Evolutionary conservation across 1,140 invertebrate species (phyloP).

Genomic region (Bicyclus anynana): DNA sequence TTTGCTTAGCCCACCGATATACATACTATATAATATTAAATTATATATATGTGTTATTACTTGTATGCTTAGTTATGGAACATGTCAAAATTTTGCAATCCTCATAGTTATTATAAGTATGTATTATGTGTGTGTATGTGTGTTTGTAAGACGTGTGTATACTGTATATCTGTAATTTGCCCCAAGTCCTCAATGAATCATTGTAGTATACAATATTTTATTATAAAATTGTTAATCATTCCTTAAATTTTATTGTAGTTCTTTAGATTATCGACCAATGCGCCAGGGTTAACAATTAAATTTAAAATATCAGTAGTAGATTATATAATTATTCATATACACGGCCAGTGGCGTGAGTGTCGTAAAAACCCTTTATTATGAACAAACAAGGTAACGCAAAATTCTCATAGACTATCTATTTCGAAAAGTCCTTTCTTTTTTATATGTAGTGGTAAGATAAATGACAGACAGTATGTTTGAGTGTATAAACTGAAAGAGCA

Average conservation of each 20-base stretch:
- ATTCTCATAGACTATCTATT: too few relatives aligned
- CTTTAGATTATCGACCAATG: constrained; percentile 27
- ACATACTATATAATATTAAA: neutral
- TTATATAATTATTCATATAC: neutral
- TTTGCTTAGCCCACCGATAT: neutral
- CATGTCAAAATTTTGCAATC: too few relatives aligned
- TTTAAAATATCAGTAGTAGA: neutral
- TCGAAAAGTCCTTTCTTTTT: too few relatives aligned
- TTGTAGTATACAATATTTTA: neutral
- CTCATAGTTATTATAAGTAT: neutral
- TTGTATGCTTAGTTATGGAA: too few relatives aligned
- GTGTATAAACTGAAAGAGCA: too few relatives aligned
- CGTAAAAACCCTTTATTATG: too few relatives aligned
- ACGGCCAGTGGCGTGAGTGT: neutral
- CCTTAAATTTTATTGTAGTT: constrained; percentile 4
- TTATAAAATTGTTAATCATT: neutral
- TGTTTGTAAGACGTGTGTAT: neutral
- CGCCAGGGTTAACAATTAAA: constrained; percentile 28
- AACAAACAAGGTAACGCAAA: too few relatives aligned
- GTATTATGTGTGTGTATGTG: neutral
- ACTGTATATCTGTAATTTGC: constrained; percentile 1
- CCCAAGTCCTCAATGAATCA: neutral
- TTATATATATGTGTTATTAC: neutral
- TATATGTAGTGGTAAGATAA: too few relatives aligned
- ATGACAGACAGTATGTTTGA: too few relatives aligned